Evolutionary conservation across 2,113 vertebrate genomes (phyloP), one percentile per base, ranked within the genome.

Genomic region (Lipotes vexillifer): DNA sequence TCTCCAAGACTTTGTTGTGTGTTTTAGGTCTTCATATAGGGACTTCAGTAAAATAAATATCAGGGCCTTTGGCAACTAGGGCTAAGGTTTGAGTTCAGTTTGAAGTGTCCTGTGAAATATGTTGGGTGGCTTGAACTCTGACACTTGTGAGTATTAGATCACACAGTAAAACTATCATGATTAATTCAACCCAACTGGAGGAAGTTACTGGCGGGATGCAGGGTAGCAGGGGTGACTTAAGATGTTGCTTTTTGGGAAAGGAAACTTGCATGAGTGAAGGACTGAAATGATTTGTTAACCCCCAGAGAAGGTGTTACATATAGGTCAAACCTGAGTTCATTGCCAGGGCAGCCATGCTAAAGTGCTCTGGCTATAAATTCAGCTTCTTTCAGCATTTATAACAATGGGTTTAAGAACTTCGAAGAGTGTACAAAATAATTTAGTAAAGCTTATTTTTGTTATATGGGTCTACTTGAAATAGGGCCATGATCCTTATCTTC

Each of bases 271-370:
- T 96, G 93, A 88, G 6, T 96, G 94, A 88, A 66, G 96, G 96
- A 74, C 94, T 97, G 98, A 98, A 98, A 97, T 98, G 97, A 98
- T 95, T 93, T 94, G 65, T 96, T 97, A 97, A 88, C 94, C 97
- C 96, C 96, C 94, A n/a, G 61, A 97, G 97, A 97, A 98, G 97
- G 97, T 89, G 95, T 96, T 98, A 97, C 97, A 97, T 85, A 33
- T 80, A 98, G 97, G 97, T 98, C 98, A 98, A 97, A 93, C 95
- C 97, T 81, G 95, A 98, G 98, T 98, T 98, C 98, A 98, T 82
- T 97, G 98, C 96, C 93, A 97, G 98, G 96, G 96, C 97, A 98
- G 59, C 65, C 49, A 44, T 14, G 59, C 92, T 83, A 5, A 98
- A 97, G 88, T 65, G 87, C 90, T 97, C 74, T 49, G 23, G 92